Evolutionary conservation across 2,888 invertebrate genomes (phyloP), one percentile per base, ranked within the genome.

Genomic region (Tinea trinotella): DNA sequence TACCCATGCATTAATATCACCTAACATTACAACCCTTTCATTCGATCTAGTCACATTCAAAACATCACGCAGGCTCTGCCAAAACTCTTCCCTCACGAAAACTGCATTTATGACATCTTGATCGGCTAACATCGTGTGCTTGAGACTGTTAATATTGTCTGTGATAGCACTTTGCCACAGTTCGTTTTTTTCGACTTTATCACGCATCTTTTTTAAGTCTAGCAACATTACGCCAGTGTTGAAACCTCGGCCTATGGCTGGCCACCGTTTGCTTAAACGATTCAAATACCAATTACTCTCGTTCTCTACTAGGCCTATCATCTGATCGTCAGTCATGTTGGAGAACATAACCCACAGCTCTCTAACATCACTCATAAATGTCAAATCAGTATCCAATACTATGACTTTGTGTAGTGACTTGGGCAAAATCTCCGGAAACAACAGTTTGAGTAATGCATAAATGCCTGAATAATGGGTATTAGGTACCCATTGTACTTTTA

Each of bases 81-180:
- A n/a, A n/a, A n/a, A n/a, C n/a, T n/a, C n/a, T n/a, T n/a, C n/a
- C n/a, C n/a, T n/a, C n/a, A n/a, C n/a, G n/a, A 97, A 89, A 10
- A 96, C 90, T 0, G 96, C 92, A 74, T 97, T 97, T 63, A 97
- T 93, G 54, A 97, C 92, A 74, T 97, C 97, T 81, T 95, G 95
- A 77, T 96, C 95, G 2, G 96, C 97, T 56, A 97, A 76, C 15
- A 90, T 90, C 0, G 95, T 94, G 55, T 75, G 69, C 58, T 77
- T 76, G 9, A 83, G 56, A 2, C 57, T 87, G 57, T 89, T 88
- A 34, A 96, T 85, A 64, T 94, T 91, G 58, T 90, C 88, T 65
- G 91, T 91, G 0, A 96, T 90, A 1, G 93, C 90, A 52, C 88
- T 81, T 50, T 90, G 85, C 97, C 97, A 97, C 46, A 93, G 74